Conservation (phyloP, 2,113 vertebrate species). For the Psophia crepitans region DNA sequence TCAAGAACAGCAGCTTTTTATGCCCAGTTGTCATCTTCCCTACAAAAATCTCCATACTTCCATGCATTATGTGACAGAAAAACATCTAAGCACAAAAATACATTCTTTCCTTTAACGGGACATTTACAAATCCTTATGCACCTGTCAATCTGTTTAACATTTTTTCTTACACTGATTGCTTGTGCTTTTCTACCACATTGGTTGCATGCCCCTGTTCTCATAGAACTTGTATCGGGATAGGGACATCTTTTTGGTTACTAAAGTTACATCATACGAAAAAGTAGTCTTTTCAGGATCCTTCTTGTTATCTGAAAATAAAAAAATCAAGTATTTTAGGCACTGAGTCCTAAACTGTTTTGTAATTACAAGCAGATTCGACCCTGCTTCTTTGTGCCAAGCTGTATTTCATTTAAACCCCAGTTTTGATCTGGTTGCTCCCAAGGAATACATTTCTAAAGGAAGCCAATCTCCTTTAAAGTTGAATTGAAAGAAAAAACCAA, state of each 20-base stretch:
- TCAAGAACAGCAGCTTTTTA: not conserved
- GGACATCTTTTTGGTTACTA: not conserved
- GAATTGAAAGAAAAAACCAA: not conserved
- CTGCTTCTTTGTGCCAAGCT: not conserved
- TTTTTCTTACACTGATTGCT: not conserved
- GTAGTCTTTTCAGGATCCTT: not conserved
- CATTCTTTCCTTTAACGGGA: not conserved
- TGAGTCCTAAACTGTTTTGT: not conserved
- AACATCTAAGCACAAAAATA: not conserved
- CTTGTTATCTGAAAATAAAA: not conserved
- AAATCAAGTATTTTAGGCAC: not conserved
- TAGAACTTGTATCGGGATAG: not conserved
- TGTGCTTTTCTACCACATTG: not conserved
- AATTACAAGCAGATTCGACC: not conserved
- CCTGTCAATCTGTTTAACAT: not conserved
- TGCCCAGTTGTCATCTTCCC: not conserved
- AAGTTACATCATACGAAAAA: not conserved
- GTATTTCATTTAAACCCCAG: not conserved
- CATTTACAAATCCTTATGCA: not conserved
- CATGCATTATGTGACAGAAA: not conserved
- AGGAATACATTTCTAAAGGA: not conserved
- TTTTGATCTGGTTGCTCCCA: not conserved
- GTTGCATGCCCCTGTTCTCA: not conserved
- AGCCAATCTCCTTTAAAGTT: not conserved
- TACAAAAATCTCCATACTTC: not conserved